phyloP scores from a whole-genome alignment of 2,797 vertebrate species.

The Zenarchopterus dispar region DNA sequence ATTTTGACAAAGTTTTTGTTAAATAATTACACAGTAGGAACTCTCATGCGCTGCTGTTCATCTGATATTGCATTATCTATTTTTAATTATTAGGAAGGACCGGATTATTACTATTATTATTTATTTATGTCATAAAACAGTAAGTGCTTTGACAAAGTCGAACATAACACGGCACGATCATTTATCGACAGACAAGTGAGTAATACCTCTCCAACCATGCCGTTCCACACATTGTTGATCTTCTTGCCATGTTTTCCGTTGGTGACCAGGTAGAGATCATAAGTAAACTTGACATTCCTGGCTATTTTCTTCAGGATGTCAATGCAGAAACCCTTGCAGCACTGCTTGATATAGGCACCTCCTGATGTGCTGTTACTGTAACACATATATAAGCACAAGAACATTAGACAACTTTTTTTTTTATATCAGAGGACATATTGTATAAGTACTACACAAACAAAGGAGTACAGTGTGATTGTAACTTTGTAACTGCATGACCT shows the following conservation, averaged over 20 bases:
- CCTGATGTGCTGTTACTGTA: conserved; percentile 91
- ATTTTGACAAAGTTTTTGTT: too few relatives aligned
- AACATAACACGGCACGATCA: too few relatives aligned
- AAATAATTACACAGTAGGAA: too few relatives aligned
- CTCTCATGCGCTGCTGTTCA: too few relatives aligned
- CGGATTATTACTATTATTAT: too few relatives aligned
- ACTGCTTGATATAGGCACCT: conserved; percentile 92
- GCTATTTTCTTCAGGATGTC: conserved; percentile 98
- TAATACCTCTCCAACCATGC: conserved; percentile 96
- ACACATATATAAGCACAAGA: conserved; percentile 14
- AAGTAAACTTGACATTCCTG: conserved; percentile 95
- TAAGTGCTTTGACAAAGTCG: too few relatives aligned
- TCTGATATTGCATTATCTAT: too few relatives aligned
- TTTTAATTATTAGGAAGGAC: too few relatives aligned
- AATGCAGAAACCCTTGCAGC: conserved; percentile 98
- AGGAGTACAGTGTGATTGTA: conserved; percentile 8
- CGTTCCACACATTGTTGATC: conserved; percentile 97
- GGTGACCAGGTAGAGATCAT: conserved; percentile 96
- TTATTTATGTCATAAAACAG: too few relatives aligned
- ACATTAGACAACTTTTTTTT: conserved; percentile 14
- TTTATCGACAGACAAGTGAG: conserved; percentile 6
- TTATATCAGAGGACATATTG: conserved; percentile 13
- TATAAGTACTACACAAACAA: conserved; percentile 6
- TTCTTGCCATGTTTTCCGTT: conserved; percentile 98
- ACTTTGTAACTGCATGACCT: conserved; percentile 20